Evolutionary conservation across 2,797 vertebrate species (phyloP), one percentile per base, ranked within the genome.

Genomic region (Anniella stebbinsi): DNA sequence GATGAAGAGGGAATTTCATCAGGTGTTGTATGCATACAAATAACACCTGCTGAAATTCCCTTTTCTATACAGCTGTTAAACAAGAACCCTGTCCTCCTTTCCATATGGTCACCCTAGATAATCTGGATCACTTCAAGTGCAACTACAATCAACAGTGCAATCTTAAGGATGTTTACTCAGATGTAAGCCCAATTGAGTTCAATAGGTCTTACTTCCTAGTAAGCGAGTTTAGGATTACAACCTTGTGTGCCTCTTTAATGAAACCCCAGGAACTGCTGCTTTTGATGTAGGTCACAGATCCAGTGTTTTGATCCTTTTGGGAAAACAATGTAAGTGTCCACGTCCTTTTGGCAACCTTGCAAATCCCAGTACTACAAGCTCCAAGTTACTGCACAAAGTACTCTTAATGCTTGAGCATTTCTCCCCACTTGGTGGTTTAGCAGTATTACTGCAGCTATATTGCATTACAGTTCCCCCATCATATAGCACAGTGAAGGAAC

Each of bases 371-470:
- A 88, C 54, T 54, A 45, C 33, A 21, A 87, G 57, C 80, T 80
- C 84, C 77, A 93, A 90, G 67, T 81, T 48, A 25, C 30, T 51
- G 36, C 80, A 90, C 75, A 82, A 25, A 92, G 1, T 23, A 78
- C 88, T 90, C 90, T 69, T 80, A 86, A 84, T 84, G n/a, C 73
- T 85, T 0, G 0, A 0, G 76, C 36, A 54, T 88, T 90, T 88
- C 11, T 21, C 17, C 17, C 0, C 38, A 28, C 45, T 63, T 87
- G 1, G 6, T 92, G 91, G 38, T 76, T 91, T 77, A 75, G 80
- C 92, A 92, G 91, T 28, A 81, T 92, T 90, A 84, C 80, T 89
- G 66, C 80, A 84, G 87, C 87, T 92, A 83, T 70, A 87, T 92
- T 93, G 88, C 91, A 93, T 92, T 93, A 90, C 85, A 93, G 88